Evolutionary conservation across 2,888 invertebrate genomes (phyloP).

Genomic region (Nomada ferruginata): DNA sequence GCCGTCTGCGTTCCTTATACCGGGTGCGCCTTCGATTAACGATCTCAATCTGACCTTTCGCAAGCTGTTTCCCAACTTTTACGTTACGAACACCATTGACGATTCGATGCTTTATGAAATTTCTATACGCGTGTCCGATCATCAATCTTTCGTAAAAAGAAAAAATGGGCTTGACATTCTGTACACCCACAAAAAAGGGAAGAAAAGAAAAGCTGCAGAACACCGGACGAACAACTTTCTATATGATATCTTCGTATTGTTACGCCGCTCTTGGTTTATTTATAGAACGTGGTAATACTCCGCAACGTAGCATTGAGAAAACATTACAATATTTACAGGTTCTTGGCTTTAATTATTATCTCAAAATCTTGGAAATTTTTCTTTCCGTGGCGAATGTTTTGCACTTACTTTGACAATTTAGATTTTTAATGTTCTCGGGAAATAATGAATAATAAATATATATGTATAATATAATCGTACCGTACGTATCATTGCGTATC

Average conservation of each 20-base stretch:
- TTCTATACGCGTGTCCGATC: not conserved
- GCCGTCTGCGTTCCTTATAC: slow-evolving; percentile 75
- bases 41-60: slow-evolving; percentile 18
- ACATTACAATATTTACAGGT: no score
- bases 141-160: not conserved
- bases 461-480: no score
- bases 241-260: not conserved
- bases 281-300: no score
- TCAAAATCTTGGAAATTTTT: no score
- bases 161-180: not conserved
- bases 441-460: no score
- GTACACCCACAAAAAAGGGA: not conserved
- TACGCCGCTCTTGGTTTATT: no score
- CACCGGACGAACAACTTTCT: not conserved
- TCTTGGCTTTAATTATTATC: no score
- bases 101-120: slow-evolving; percentile 3
- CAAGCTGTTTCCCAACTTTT: not conserved
- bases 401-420: no score
- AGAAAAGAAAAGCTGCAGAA: not conserved
- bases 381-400: no score
- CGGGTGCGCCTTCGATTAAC: slow-evolving; percentile 64
- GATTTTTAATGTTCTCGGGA: no score
- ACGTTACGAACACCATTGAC: not conserved
- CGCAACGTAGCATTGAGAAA: no score
- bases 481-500: no score